phyloP scores from a whole-genome alignment of 2,797 vertebrate genomes.

The Oryzias sinensis region DNA sequence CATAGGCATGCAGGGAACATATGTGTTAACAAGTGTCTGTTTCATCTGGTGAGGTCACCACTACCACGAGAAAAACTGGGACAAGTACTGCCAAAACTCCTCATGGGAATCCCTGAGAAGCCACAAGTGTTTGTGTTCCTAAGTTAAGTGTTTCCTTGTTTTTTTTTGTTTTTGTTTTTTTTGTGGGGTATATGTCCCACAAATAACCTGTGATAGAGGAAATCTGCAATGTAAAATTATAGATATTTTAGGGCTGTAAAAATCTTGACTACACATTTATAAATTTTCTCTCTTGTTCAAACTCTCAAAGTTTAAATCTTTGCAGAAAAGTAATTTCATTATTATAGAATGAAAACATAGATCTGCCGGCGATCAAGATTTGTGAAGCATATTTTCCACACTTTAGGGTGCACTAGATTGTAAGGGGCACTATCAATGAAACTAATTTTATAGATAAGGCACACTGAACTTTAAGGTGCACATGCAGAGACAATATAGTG shows the following conservation, averaged over 20 bases:
- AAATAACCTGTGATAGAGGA: slow-evolving; percentile 12
- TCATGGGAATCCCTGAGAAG: slow-evolving; percentile 22
- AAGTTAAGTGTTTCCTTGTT: slow-evolving; percentile 23
- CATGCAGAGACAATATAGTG: too few species aligned
- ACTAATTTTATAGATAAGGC: too few species aligned
- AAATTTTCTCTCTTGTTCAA: too few species aligned
- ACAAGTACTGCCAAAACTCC: slow-evolving; percentile 12
- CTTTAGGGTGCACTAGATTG: too few species aligned
- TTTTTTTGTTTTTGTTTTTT: slow-evolving; percentile 1
- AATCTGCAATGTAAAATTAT: too few species aligned
- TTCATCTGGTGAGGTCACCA: slow-evolving; percentile 26
- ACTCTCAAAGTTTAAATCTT: too few species aligned
- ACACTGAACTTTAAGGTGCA: too few species aligned
- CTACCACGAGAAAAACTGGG: slow-evolving; percentile 4
- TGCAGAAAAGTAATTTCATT: too few species aligned
- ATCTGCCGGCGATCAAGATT: slow-evolving; percentile 38
- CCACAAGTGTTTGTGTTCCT: slow-evolving; percentile 24
- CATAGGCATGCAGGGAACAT: slow-evolving; percentile 44
- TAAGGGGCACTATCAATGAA: too few species aligned
- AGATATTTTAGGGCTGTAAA: too few species aligned
- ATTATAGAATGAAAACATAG: neutral
- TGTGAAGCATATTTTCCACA: too few species aligned
- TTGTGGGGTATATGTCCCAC: slow-evolving; percentile 49
- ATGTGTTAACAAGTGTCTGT: slow-evolving; percentile 18
- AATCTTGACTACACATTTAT: too few species aligned